Evolutionary conservation across 2,888 invertebrate genomes (phyloP).

Genomic region (Apodemia duryi): DNA sequence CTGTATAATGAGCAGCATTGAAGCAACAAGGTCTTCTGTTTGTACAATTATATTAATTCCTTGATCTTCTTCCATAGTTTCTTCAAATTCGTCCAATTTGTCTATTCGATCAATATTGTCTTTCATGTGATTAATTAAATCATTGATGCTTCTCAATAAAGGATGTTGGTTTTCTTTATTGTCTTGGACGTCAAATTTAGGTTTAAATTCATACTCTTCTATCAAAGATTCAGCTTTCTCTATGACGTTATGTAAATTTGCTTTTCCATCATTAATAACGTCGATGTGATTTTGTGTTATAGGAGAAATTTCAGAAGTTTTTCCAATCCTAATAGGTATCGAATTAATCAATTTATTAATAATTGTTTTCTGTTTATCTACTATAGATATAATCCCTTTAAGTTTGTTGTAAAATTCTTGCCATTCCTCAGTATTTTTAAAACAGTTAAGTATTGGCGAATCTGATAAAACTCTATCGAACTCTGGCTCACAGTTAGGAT

Average conservation of each 20-base stretch:
- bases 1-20: conserved; percentile 52
- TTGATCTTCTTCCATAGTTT: conserved; percentile 42
- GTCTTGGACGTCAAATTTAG: conserved; percentile 40
- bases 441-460: conserved; percentile 58
- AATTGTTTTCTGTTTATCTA: conserved; percentile 57
- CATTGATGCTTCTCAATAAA: conserved; percentile 47
- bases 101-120: conserved; percentile 42
- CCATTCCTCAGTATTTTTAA: conserved; percentile 64
- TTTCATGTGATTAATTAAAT: conserved; percentile 47
- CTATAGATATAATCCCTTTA: conserved; percentile 47
- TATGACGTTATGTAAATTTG: conserved; percentile 46
- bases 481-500: conserved; percentile 46
- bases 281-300: conserved; percentile 61
- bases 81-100: conserved; percentile 43
- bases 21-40: conserved; percentile 61
- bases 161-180: conserved; percentile 50
- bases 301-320: conserved; percentile 34
- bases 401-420: conserved; percentile 48
- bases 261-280: conserved; percentile 47
- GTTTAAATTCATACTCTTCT: conserved; percentile 49
- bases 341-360: conserved; percentile 50
- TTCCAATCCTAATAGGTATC: conserved; percentile 50
- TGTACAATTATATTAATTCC: conserved; percentile 40
- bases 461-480: conserved; percentile 59
- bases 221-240: conserved; percentile 46